Conservation (phyloP, 53 echinoderm and acorn worm genomes). For the Temnopleurus reevesii region DNA sequence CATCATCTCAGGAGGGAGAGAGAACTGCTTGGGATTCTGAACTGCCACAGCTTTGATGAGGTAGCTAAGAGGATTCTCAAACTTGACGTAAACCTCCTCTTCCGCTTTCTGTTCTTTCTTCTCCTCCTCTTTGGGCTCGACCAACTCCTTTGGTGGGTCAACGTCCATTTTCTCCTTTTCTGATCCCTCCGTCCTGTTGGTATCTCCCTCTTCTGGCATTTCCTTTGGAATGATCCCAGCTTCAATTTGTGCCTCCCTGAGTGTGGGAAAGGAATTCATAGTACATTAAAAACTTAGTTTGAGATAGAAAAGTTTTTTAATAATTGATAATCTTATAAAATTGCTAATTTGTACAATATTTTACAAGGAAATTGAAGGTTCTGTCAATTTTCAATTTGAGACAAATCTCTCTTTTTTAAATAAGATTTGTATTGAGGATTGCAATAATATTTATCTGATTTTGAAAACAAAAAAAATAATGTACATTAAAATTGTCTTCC, state of each 20-base stretch:
- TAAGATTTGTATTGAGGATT: no score
- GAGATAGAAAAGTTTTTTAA: no score
- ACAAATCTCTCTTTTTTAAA: no score
- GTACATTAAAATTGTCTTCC: no score
- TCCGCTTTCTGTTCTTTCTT: conserved; percentile 46
- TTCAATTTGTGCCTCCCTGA: conserved; percentile 93
- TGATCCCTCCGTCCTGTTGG: conserved; percentile 39
- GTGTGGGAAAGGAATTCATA: not conserved
- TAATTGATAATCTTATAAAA: no score
- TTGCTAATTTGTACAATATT: no score
- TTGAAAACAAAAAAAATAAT: no score
- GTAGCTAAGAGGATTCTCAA: conserved; percentile 81
- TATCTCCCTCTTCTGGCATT: not conserved
- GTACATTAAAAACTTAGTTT: no score
- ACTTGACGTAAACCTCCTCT: conserved; percentile 31
- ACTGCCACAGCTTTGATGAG: conserved; percentile 90
- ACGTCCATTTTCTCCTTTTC: conserved; percentile 32
- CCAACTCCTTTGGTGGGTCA: not conserved
- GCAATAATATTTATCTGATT: no score
- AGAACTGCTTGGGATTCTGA: conserved; percentile 93
- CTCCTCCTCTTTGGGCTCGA: conserved; percentile 7
- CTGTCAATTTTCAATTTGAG: no score
- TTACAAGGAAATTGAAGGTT: no score
- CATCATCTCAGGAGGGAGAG: conserved; percentile 83
- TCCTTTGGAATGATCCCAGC: conserved; percentile 45